A percentile compares a stretch with the other conserved stretches of the same genome.
phyloP scores from a whole-genome alignment of 2,888 invertebrate genomes.

The Melanargia galathea region DNA sequence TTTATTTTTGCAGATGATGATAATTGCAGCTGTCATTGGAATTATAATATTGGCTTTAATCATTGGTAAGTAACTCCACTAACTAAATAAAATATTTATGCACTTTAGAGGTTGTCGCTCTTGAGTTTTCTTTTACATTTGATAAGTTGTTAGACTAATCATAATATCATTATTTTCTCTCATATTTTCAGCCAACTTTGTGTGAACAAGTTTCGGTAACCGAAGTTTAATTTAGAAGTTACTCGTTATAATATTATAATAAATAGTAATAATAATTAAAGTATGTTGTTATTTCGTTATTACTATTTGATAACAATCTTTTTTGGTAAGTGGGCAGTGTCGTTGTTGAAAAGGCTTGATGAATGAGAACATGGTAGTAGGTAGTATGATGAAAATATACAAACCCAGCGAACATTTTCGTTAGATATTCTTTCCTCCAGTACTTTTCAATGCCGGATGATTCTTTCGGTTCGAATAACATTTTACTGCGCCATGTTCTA shows the following conservation, averaged over 20 bases:
- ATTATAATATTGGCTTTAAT: constrained; percentile 92
- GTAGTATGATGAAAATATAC: constrained; percentile 13
- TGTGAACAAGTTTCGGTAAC: constrained; percentile 80
- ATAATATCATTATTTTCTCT: constrained; percentile 66
- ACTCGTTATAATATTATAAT: constrained; percentile 68
- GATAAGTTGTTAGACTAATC: constrained; percentile 67
- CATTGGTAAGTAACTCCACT: constrained; percentile 86
- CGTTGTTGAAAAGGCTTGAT: constrained; percentile 52
- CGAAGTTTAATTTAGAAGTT: constrained; percentile 73
- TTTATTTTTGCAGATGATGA: constrained; percentile 88
- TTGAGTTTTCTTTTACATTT: constrained; percentile 41
- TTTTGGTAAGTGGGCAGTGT: constrained; percentile 74
- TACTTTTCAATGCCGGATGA: background rate
- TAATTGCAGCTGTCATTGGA: constrained; percentile 93
- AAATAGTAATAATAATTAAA: constrained; percentile 63
- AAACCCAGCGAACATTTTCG: background rate
- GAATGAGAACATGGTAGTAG: constrained; percentile 29
- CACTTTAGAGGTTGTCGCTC: constrained; percentile 47
- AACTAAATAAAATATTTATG: constrained; percentile 13
- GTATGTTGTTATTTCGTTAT: constrained; percentile 66
- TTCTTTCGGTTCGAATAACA: background rate
- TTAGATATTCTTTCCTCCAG: background rate
- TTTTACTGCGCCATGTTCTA: constrained; percentile 26
- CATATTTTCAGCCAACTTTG: constrained; percentile 80
- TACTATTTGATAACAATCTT: constrained; percentile 58